Conservation (phyloP, 2,888 invertebrate species). For the Artemia sinica region DNA sequence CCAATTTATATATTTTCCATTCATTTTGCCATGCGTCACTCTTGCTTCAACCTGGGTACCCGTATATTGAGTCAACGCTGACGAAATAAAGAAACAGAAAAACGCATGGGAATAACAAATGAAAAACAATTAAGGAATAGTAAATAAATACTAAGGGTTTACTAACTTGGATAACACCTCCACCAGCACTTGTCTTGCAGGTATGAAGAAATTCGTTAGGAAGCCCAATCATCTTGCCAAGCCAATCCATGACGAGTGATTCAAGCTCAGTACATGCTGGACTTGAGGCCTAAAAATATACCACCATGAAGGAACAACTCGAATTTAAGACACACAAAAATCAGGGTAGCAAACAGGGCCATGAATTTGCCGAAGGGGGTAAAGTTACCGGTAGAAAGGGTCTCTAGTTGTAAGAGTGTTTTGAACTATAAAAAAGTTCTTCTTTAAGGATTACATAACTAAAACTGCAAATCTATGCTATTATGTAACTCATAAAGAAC, state of each 20-base stretch:
- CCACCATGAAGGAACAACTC: no score
- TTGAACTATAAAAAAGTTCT: no score
- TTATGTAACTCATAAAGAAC: no score
- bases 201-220: conserved; percentile 81
- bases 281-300: conserved; percentile 58
- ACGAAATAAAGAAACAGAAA: not conserved
- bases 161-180: conserved; percentile 81
- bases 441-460: no score
- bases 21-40: no score
- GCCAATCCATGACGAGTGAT: conserved; percentile 94
- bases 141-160: not conserved
- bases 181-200: conserved; percentile 50
- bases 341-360: no score
- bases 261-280: conserved; percentile 96
- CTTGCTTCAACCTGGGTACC: not conserved
- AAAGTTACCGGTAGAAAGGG: no score
- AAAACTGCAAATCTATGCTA: no score
- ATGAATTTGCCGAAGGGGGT: no score
- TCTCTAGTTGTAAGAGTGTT: no score
- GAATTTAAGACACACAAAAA: no score
- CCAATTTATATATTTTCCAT: no score
- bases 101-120: not conserved
- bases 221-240: conserved; percentile 86
- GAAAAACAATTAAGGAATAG: not conserved
- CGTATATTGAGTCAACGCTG: not conserved